A percentile compares a stretch with the other conserved stretches of the same genome.
Conservation (phyloP, 1,140 invertebrate species). For the Drosophila obscura region DNA sequence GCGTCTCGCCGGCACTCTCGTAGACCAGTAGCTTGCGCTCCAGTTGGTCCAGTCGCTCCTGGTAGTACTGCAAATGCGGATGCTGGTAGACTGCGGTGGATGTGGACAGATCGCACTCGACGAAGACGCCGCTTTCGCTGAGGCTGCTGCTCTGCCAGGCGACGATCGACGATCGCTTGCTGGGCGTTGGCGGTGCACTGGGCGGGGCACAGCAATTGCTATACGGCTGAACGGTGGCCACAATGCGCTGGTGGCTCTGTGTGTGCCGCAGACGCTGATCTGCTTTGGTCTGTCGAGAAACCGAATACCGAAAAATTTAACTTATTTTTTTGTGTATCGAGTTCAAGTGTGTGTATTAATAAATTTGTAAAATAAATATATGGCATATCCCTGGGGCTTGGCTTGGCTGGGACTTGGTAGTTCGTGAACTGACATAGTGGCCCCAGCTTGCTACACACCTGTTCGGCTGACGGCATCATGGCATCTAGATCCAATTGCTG, state of each 20-base stretch:
- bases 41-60: constrained; percentile 86
- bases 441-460: constrained; percentile 36
- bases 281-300: constrained; percentile 34
- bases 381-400: background rate
- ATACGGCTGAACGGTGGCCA: constrained; percentile 82
- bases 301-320: constrained; percentile 44
- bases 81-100: constrained; percentile 84
- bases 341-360: constrained; percentile 5
- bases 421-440: background rate
- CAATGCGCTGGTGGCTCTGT: constrained; percentile 60
- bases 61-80: constrained; percentile 86
- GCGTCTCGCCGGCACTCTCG: constrained; percentile 86
- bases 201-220: constrained; percentile 73
- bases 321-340: constrained; percentile 33
- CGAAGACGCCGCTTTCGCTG: constrained; percentile 88
- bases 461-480: constrained; percentile 50
- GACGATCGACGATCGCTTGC: constrained; percentile 33
- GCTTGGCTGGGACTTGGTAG: background rate
- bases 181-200: constrained; percentile 60
- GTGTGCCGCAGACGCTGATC: constrained; percentile 19
- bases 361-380: constrained; percentile 11
- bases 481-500: constrained; percentile 85
- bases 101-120: constrained; percentile 76
- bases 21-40: constrained; percentile 86
- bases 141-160: constrained; percentile 83